Percentiles rank a stretch among this genome's conserved stretches.
phyloP scores from a whole-genome alignment of 2,113 vertebrate genomes.

The Caloenas nicobarica region DNA sequence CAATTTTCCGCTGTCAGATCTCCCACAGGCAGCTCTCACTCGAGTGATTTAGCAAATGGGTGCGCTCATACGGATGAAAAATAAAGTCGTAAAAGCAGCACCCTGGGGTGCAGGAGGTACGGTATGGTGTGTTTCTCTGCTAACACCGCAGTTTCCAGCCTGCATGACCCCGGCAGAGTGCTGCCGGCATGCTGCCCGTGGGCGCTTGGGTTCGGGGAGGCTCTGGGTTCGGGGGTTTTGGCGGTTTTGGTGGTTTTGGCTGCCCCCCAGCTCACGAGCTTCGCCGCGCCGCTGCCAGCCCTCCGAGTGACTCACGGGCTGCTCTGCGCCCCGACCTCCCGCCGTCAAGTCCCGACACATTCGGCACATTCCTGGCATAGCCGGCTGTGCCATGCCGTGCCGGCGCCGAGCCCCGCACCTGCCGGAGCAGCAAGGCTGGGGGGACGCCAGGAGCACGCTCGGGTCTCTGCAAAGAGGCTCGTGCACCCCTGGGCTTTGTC shows the following conservation, averaged over 20 bases:
- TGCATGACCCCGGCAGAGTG: accelerated
- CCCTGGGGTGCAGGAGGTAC: background rate
- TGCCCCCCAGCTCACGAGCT: background rate
- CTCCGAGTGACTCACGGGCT: background rate
- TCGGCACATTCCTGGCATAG: slow-evolving; percentile 68
- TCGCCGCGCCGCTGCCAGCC: background rate
- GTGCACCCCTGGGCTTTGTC: background rate
- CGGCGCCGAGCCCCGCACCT: background rate
- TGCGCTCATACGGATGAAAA: background rate
- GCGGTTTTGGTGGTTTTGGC: background rate
- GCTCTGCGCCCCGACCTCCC: background rate
- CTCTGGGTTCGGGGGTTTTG: accelerated
- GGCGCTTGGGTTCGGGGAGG: accelerated
- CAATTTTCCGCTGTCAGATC: background rate
- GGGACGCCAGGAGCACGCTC: background rate
- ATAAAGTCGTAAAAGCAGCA: background rate
- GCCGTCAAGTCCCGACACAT: slow-evolving; percentile 68
- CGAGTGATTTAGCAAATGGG: background rate
- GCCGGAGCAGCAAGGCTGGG: background rate
- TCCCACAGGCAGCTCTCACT: background rate
- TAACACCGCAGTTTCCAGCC: accelerated
- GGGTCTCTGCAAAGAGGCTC: background rate
- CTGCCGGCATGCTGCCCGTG: accelerated
- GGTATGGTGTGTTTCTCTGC: accelerated
- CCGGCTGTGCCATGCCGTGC: background rate